phyloP scores from a whole-genome alignment of 2,797 vertebrate genomes.

The Galaxias olidus region DNA sequence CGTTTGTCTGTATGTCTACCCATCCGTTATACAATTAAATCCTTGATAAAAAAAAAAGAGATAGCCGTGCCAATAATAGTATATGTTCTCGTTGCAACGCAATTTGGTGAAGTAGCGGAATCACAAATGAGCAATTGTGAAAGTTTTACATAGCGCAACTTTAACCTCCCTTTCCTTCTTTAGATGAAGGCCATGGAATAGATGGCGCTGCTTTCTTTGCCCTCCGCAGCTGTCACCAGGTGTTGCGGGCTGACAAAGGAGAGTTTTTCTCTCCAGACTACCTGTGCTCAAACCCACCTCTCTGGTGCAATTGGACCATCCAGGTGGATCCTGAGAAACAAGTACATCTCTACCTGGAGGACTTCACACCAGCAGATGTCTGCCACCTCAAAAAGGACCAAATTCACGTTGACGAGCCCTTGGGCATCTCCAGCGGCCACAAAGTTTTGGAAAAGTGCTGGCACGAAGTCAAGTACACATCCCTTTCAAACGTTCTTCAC shows the following conservation, averaged over 20 bases:
- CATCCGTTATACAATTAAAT: too few species aligned
- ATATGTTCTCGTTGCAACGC: too few species aligned
- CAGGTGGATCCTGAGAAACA: slow-evolving; percentile 62
- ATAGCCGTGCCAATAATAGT: too few species aligned
- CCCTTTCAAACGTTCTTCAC: slow-evolving; percentile 60
- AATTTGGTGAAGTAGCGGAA: too few species aligned
- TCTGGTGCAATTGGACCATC: slow-evolving; percentile 85
- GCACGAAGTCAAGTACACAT: slow-evolving; percentile 58
- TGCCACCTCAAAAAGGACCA: slow-evolving; percentile 75
- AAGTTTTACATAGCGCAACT: too few species aligned
- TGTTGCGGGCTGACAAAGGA: slow-evolving; percentile 43
- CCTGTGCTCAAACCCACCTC: slow-evolving; percentile 74
- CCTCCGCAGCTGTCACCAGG: slow-evolving; percentile 75
- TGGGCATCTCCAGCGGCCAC: slow-evolving; percentile 3
- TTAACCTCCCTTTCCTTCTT: neutral
- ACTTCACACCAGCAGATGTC: slow-evolving; percentile 59
- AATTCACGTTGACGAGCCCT: slow-evolving; percentile 73
- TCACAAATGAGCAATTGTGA: too few species aligned
- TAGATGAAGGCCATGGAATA: neutral
- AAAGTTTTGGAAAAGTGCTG: slow-evolving; percentile 73
- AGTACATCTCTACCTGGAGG: slow-evolving; percentile 71
- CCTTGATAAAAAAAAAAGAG: too few species aligned
- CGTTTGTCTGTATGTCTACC: too few species aligned
- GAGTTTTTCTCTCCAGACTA: slow-evolving; percentile 80
- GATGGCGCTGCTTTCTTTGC: slow-evolving; percentile 66